Evolutionary conservation across 2,113 vertebrate genomes (phyloP).

Genomic region (Elanus axillaris): DNA sequence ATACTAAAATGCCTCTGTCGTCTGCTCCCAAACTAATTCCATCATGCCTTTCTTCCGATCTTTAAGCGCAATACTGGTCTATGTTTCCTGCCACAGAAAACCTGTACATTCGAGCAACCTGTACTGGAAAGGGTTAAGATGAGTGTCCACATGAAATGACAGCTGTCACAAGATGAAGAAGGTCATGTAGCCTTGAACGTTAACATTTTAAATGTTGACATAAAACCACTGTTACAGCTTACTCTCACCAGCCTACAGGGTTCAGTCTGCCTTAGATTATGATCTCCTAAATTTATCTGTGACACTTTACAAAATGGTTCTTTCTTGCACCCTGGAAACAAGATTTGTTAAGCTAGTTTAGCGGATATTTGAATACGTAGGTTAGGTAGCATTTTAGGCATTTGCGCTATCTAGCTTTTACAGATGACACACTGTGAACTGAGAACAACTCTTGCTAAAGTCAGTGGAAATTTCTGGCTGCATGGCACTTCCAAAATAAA

Average conservation of each 20-base stretch:
- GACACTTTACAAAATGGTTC: neutral
- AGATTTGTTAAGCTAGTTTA: neutral
- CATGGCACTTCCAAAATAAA: neutral
- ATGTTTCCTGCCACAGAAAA: neutral
- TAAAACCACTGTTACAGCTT: neutral
- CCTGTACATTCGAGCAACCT: neutral
- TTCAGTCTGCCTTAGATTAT: neutral
- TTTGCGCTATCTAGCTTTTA: neutral
- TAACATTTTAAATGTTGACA: neutral
- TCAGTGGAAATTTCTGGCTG: neutral
- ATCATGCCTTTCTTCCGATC: neutral
- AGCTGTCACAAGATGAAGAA: neutral
- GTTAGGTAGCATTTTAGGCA: neutral
- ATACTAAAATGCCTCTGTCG: neutral
- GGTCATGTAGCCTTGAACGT: neutral
- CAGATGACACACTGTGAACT: neutral
- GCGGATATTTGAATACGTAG: neutral
- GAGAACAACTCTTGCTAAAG: neutral
- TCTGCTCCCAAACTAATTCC: neutral
- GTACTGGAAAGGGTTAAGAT: neutral
- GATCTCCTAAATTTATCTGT: conserved; percentile 11
- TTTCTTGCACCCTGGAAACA: neutral
- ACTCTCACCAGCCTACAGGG: neutral
- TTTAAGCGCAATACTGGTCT: neutral
- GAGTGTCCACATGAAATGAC: neutral